Conservation (phyloP, 1,140 invertebrate species). For the Drosophila tristis region DNA sequence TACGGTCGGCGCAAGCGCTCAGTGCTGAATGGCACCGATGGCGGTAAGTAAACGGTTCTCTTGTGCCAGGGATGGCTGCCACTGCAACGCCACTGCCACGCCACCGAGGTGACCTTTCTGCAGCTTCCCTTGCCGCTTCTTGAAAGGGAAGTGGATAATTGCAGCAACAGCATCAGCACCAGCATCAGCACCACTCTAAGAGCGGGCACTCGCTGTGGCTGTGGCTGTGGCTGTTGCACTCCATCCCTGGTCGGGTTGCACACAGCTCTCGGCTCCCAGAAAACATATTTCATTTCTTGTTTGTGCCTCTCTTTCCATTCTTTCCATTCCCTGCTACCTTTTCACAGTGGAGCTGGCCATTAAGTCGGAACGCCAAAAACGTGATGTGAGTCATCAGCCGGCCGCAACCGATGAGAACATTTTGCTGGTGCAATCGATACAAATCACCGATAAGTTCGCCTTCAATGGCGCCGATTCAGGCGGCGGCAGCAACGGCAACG, state of each 20-base stretch:
- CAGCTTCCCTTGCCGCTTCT: too few relatives aligned
- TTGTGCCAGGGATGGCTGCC: conserved; percentile 41
- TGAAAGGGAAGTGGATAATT: background rate
- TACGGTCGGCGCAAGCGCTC: conserved; percentile 88
- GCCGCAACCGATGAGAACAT: conserved; percentile 90
- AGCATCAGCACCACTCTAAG: background rate
- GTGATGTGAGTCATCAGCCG: conserved; percentile 83
- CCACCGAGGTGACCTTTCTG: conserved; percentile 22
- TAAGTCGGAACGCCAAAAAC: conserved; percentile 75
- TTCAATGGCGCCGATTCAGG: conserved; percentile 87
- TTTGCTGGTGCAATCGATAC: conserved; percentile 95
- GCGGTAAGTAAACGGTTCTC: conserved; percentile 72
- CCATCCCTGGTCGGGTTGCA: conserved; percentile 31
- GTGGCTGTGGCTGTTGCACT: background rate
- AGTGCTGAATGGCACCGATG: conserved; percentile 73
- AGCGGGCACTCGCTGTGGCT: background rate
- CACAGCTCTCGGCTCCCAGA: conserved; percentile 29
- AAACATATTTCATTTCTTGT: conserved; percentile 65
- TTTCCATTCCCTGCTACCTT: conserved; percentile 49
- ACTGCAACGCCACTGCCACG: conserved; percentile 4
- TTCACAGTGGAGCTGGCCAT: conserved; percentile 73
- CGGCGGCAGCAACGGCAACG: conserved; percentile 34
- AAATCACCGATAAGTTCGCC: conserved; percentile 97
- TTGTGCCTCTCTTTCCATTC: conserved; percentile 43
- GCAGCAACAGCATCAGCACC: background rate